A percentile compares a stretch with the other conserved stretches of the same genome.
These are phyloP conservation scores for Synergus laeviventris DNA, from an alignment of 2,888 invertebrate genomes.

Conservation along the genomic window DNA sequence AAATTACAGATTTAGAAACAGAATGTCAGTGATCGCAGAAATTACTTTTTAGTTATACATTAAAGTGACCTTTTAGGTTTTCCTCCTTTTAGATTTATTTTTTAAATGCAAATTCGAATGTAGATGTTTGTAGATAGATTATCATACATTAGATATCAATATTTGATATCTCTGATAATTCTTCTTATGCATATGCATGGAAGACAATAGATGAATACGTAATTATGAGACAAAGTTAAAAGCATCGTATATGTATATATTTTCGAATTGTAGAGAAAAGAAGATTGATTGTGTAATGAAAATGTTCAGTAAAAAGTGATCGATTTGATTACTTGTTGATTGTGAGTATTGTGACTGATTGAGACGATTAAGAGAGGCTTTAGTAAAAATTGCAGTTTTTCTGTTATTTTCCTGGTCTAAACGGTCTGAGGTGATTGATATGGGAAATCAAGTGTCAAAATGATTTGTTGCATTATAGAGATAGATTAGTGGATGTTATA, in stretches of 20 bases:
- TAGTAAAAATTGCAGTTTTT: neutral
- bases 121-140: conserved; percentile 20
- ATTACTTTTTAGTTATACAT: neutral
- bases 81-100: neutral
- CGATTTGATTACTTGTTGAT: neutral
- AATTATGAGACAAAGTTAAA: neutral
- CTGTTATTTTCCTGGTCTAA: neutral
- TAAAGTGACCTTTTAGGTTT: conserved; percentile 23
- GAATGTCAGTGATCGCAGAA: neutral
- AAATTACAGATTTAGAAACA: neutral
- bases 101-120: neutral
- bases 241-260: neutral
- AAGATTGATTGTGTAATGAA: neutral
- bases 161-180: conserved; percentile 11
- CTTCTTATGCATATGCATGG: conserved; percentile 19
- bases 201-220: conserved; percentile 21
- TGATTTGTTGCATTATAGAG: neutral
- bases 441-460: neutral
- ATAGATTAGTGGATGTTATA: neutral
- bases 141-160: conserved; percentile 14
- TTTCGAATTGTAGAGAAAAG: neutral
- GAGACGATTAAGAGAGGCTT: neutral
- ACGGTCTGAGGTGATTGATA: neutral
- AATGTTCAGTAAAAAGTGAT: neutral
- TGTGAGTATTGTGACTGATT: neutral